Percentiles rank a stretch among this genome's conserved stretches.
Conservation (phyloP, 2,113 vertebrate species). For the Stictonetta naevosa region DNA sequence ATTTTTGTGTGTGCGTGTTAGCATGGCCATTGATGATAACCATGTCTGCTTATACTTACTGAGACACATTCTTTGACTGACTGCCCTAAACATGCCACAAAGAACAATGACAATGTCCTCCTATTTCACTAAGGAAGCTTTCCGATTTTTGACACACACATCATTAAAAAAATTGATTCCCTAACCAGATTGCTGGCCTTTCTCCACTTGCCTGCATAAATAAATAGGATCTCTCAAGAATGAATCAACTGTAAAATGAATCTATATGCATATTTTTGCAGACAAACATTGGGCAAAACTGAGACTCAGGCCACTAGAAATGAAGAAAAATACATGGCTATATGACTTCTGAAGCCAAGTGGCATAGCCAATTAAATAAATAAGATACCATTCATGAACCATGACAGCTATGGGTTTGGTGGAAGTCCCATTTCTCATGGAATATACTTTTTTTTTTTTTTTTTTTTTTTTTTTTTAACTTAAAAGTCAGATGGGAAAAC, state of each 20-base stretch:
- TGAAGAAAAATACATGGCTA: not conserved
- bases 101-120: not conserved
- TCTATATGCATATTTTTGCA: not conserved
- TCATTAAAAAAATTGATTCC: not conserved
- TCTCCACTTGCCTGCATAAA: not conserved
- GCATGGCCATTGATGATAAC: not conserved
- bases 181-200: not conserved
- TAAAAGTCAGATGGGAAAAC: not conserved
- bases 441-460: not conserved
- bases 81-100: not conserved
- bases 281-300: not conserved
- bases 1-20: not conserved
- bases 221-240: not conserved
- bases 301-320: not conserved
- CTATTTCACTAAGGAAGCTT: not conserved
- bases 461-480: not conserved
- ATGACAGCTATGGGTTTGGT: constrained; percentile 19
- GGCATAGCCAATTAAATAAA: constrained; percentile 23
- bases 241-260: not conserved
- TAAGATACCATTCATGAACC: constrained; percentile 7
- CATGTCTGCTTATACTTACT: not conserved
- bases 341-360: constrained; percentile 14
- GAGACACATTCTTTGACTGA: not conserved
- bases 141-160: not conserved
- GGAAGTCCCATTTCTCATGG: constrained; percentile 18